Percentiles rank a stretch among this genome's conserved stretches.
Conservation (phyloP, 2,888 invertebrate genomes). For the Chrysodeixis includens region DNA sequence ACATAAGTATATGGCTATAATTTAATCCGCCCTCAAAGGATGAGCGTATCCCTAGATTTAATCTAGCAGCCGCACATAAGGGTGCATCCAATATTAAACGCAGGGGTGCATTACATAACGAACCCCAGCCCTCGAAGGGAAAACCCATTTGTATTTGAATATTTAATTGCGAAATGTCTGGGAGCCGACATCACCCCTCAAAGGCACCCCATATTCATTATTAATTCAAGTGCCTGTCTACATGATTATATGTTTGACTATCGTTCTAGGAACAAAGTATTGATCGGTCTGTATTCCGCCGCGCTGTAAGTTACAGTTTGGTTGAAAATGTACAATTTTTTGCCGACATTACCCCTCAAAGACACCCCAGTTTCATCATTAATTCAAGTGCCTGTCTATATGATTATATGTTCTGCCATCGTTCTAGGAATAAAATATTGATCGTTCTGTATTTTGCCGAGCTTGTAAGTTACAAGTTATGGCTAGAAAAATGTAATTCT, state of each 20-base stretch:
- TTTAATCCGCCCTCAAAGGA: neutral
- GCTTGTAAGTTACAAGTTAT: neutral
- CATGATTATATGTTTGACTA: neutral
- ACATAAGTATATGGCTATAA: neutral
- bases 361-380: neutral
- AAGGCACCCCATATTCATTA: neutral
- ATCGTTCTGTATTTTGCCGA: neutral
- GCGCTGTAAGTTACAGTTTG: neutral
- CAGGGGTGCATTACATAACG: conserved; percentile 1
- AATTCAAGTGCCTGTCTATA: neutral
- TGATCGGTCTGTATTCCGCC: neutral
- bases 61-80: neutral
- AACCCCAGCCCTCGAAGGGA: neutral
- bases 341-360: neutral
- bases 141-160: neutral
- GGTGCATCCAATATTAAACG: neutral
- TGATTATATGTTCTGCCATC: neutral
- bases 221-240: neutral
- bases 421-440: neutral
- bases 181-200: neutral
- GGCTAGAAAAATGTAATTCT: no score
- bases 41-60: neutral
- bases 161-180: neutral
- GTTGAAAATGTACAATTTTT: no score
- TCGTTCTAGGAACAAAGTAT: neutral